Base-by-base conservation (phyloP, 2,113 vertebrate species). In the Mus spicilegus region DNA sequence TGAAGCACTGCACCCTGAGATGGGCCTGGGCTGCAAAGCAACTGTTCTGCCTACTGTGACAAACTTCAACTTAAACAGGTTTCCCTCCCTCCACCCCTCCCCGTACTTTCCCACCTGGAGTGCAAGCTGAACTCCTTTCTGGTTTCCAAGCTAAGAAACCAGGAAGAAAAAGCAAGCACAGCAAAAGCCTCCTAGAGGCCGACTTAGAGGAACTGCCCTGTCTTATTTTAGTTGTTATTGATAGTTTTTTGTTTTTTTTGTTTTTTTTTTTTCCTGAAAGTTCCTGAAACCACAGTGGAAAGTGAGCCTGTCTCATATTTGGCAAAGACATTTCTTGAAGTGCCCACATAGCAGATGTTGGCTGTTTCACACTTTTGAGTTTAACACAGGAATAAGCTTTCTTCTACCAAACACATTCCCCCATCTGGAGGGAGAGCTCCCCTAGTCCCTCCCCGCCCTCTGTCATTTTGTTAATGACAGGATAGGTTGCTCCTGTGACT, bases 1-100 rank as follows among this genome's bases (percentile, higher is more conserved):
- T 99, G 98, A 98, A 99, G 98, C 99, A 98, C 98, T 98, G 98
- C 98, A 98, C 98, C 98, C 98, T 98, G 98, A 98, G 98, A 99
- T 98, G 98, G 99, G 98, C 98, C 98, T 97, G 98, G 99, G 99
- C 99, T 99, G 99, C 99, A 99, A 99, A 99, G 99, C 99, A 98
- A 99, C 99, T 99, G 98, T 99, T 99, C 99, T 99, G 99, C 99
- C 99, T 99, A 99, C 99, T 99, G 99, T 99, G 99, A 99, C 98
- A 98, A 98, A 98, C 97, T 98, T 98, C 98, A 97, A 92, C 89
- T 95, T 87, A 98, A 98, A 98, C 98, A 96, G 98, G 98, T 98
- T 98, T 97, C 98, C 96, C 98, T 98, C 98, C 98, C 99, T 98
- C 97, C 98, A 7, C 49, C 96, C 98, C 98, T 98, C 98, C 99